These are phyloP conservation scores for Pteria penguin DNA, from an alignment of 2,888 invertebrate genomes.

Conservation along the genomic window DNA sequence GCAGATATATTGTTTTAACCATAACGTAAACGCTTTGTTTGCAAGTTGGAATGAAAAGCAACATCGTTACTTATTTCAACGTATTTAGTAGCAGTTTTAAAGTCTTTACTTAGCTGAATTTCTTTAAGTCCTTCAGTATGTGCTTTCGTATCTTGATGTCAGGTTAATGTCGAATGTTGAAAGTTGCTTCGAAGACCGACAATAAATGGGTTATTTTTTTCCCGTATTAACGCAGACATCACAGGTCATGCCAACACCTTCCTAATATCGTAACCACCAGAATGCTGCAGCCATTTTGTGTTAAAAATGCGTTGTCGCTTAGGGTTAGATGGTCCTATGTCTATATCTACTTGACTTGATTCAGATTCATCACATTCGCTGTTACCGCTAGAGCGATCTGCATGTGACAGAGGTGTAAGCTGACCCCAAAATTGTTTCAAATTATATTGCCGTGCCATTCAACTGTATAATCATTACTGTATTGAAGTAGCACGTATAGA, in stretches of 20 bases:
- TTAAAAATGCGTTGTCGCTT: not conserved
- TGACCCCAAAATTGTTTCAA: not conserved
- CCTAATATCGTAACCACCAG: not conserved
- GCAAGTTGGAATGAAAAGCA: no score
- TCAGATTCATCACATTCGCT: no score
- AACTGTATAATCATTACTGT: no score
- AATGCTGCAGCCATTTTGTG: not conserved
- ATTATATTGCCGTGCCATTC: not conserved
- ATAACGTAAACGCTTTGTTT: not conserved
- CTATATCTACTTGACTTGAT: no score
- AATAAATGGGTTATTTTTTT: not conserved
- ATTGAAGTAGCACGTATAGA: no score
- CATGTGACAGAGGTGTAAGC: no score
- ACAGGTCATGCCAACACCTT: not conserved
- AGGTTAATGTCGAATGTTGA: no score
- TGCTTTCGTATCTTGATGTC: not conserved
- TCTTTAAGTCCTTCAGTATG: not conserved
- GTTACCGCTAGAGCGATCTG: no score
- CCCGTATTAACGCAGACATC: not conserved
- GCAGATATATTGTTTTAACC: conserved; percentile 5
- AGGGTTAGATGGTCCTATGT: no score
- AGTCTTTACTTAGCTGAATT: not conserved
- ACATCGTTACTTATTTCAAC: no score
- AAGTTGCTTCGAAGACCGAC: not conserved
- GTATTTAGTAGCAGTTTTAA: no score